phyloP scores from a whole-genome alignment of 2,888 invertebrate species.

The Pachydiplax longipennis region DNA sequence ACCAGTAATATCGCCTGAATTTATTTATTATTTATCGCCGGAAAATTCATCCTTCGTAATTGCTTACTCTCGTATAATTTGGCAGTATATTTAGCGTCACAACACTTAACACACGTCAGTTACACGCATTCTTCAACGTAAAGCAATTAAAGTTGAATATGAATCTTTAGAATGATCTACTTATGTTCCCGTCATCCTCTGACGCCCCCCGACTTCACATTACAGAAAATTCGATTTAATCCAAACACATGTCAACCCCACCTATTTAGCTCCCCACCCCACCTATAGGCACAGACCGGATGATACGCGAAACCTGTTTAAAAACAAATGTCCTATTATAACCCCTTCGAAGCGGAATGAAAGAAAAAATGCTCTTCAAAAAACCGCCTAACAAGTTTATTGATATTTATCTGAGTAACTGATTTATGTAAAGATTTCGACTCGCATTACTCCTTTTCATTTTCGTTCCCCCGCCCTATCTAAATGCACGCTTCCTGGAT shows the following conservation, averaged over 20 bases:
- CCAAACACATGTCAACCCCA: background rate
- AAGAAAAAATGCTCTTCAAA: background rate
- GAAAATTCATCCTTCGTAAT: too few species aligned
- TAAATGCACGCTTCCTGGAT: constrained; percentile 9
- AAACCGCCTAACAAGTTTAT: constrained; percentile 15
- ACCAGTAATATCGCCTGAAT: too few species aligned
- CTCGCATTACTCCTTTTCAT: background rate
- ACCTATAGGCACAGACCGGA: background rate
- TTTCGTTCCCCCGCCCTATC: background rate
- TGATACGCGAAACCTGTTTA: background rate
- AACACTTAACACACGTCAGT: background rate
- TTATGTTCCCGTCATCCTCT: background rate
- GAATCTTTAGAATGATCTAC: background rate
- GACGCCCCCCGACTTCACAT: background rate
- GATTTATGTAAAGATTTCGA: constrained; percentile 35
- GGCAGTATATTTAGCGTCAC: too few species aligned
- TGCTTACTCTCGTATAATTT: too few species aligned
- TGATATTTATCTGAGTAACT: constrained; percentile 26
- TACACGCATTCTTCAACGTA: background rate
- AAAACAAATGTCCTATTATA: constrained; percentile 8
- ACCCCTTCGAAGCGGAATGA: background rate
- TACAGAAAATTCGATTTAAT: background rate
- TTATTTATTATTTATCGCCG: too few species aligned
- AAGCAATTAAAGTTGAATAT: background rate
- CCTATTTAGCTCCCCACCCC: background rate